Base-by-base conservation (phyloP, 2,888 invertebrate genomes). In the Eucera pruinosa region DNA sequence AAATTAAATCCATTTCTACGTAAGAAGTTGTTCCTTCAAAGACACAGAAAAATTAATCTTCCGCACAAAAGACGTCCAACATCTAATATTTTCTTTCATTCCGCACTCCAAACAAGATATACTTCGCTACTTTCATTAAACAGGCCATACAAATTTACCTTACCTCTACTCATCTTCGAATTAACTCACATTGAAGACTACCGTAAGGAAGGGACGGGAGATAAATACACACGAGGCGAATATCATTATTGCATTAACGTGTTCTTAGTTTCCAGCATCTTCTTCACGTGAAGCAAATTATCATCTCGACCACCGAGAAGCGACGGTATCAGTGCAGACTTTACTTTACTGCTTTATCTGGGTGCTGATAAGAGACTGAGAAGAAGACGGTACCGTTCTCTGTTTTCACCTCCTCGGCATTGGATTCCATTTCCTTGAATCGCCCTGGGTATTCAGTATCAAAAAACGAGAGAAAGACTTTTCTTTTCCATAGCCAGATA, bases 271-370 rank as follows among this genome's bases (percentile, higher is more conserved):
- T n/a, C n/a, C 33, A 2, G n/a, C 27, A 20, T 69, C n/a, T 23
- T 18, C 27, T 57, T 67, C 25, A 39, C 36, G 13, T 1, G 15
- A 54, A 50, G 61, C 36, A 48, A 73, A 73, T 73, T 69, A 76
- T 76, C 61, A 57, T 67, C 39, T 45, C 39, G 55, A 4, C 55
- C 11, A 66, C 6, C 48, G 25, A 47, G 33, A 27, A 9, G 2
- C 7, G 4, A 15, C 18, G 61, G 23, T 76, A 68, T 62, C 61
- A 23, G 1, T 2, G 57, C 50, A 50, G 52, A 77, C 55, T 52
- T 76, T 68, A 52, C 68, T 68, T 68, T 68, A 36, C 30, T 41
- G 33, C 41, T 68, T 77, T 64, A 77, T 77, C 77, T 58, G 18
- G 11, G 68, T n/a, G n/a, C 33, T 43, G 74, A 75, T 75, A 75